Evolutionary conservation across 92 coral and sea anemone genomes (phyloP).

Genomic region (Actinostola sp.): DNA sequence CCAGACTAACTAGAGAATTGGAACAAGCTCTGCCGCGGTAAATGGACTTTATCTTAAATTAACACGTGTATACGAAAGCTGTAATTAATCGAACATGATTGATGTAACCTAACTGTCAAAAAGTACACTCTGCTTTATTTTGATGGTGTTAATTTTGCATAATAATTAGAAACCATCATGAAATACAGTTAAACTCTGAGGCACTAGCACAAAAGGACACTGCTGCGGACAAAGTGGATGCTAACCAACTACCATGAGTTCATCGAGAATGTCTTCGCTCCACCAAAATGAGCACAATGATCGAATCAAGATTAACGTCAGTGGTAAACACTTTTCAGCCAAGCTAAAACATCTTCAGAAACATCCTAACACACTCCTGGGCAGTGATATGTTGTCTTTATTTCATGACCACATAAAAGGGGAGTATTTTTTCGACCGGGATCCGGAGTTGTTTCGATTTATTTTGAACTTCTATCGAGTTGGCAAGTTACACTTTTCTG

Average conservation of each 20-base stretch:
- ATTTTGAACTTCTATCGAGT: constrained; percentile 82
- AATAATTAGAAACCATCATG: too few species aligned
- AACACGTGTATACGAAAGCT: too few species aligned
- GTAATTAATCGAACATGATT: too few species aligned
- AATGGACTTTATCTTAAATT: too few species aligned
- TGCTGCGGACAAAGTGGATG: too few species aligned
- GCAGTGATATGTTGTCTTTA: constrained; percentile 61
- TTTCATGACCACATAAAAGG: constrained; percentile 69
- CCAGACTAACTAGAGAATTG: too few species aligned
- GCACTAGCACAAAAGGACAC: too few species aligned
- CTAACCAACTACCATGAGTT: background rate
- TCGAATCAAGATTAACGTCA: constrained; percentile 74
- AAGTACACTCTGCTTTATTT: too few species aligned
- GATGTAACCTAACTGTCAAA: too few species aligned
- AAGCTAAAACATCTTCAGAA: constrained; percentile 53
- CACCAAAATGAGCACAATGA: constrained; percentile 7
- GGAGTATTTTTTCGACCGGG: constrained; percentile 92
- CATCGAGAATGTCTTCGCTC: background rate
- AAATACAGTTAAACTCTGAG: too few species aligned
- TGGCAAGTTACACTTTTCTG: constrained; percentile 77
- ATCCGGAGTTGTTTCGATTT: constrained; percentile 85
- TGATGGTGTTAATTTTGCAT: too few species aligned
- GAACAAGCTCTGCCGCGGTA: too few species aligned
- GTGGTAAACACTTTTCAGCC: constrained; percentile 77
- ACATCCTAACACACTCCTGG: constrained; percentile 79